Evolutionary conservation across 2,797 vertebrate genomes (phyloP).

Genomic region (Okamejei kenojei): DNA sequence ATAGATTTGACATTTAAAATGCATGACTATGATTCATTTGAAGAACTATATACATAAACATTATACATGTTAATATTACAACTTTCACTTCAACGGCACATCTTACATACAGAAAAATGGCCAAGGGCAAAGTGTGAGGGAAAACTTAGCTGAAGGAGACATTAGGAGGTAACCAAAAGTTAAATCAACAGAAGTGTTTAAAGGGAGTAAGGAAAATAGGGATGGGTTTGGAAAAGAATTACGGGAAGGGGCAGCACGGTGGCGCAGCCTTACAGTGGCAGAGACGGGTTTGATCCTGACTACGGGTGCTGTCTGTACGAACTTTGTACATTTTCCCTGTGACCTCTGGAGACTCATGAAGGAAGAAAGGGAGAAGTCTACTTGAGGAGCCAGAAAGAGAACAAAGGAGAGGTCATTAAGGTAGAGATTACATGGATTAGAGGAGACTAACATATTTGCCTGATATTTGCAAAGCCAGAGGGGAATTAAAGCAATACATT

Average conservation of each 20-base stretch:
- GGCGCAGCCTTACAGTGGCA: too few species aligned
- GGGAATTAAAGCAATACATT: not conserved
- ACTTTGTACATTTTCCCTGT: too few species aligned
- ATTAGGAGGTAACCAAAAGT: not conserved
- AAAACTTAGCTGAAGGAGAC: not conserved
- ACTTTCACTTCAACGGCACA: not conserved
- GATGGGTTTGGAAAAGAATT: not conserved
- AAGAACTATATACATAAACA: not conserved
- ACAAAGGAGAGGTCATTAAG: not conserved
- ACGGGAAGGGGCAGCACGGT: not conserved
- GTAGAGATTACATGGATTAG: not conserved
- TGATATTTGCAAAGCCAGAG: not conserved
- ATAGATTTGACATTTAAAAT: conserved; percentile 34
- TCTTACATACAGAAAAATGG: too few species aligned
- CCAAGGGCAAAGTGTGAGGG: not conserved
- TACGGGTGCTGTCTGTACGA: too few species aligned
- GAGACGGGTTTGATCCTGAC: too few species aligned
- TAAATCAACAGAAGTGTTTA: not conserved
- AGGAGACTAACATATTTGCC: not conserved
- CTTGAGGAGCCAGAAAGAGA: not conserved
- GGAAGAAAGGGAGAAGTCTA: not conserved
- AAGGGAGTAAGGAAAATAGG: not conserved
- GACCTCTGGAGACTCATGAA: not conserved
- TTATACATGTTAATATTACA: not conserved
- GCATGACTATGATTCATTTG: not conserved